Percentiles rank a stretch among this genome's conserved stretches.
Evolutionary conservation across 2,113 vertebrate species (phyloP).

Genomic region (Channa maculata): DNA sequence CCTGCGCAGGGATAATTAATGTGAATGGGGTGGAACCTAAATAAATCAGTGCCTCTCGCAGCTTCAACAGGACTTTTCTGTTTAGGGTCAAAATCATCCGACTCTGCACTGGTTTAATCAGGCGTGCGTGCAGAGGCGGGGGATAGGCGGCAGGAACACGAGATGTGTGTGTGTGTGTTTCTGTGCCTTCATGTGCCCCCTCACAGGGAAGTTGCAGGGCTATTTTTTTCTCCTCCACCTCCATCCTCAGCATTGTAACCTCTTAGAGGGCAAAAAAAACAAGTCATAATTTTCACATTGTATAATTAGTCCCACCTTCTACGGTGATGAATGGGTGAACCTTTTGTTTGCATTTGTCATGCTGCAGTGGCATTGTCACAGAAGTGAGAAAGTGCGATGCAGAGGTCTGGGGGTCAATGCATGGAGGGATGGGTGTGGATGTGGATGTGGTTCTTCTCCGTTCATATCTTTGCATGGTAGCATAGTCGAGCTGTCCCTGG

Average conservation of each 20-base stretch:
- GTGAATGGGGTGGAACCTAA: constrained; percentile 76
- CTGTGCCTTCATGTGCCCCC: constrained; percentile 30
- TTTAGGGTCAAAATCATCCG: constrained; percentile 86
- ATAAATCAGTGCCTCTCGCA: constrained; percentile 87
- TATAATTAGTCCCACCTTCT: constrained; percentile 80
- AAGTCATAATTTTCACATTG: constrained; percentile 75
- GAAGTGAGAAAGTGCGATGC: constrained; percentile 67
- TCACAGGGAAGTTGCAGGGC: constrained; percentile 56
- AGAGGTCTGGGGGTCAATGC: constrained; percentile 61
- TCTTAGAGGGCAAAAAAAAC: constrained; percentile 81
- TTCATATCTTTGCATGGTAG: constrained; percentile 33
- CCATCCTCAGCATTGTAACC: constrained; percentile 62
- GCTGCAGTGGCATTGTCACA: constrained; percentile 76
- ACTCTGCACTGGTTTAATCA: constrained; percentile 83
- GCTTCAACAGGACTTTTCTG: constrained; percentile 87
- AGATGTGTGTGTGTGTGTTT: constrained; percentile 56
- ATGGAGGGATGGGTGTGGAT: constrained; percentile 51
- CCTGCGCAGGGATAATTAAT: constrained; percentile 86
- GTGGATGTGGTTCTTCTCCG: constrained; percentile 21
- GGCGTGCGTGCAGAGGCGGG: constrained; percentile 61
- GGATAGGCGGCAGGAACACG: constrained; percentile 49
- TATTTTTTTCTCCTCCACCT: constrained; percentile 39
- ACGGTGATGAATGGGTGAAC: constrained; percentile 84
- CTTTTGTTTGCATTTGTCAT: constrained; percentile 86
- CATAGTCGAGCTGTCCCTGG: constrained; percentile 11